Evolutionary conservation across 2,888 invertebrate species (phyloP), one percentile per base, ranked within the genome.

Genomic region (Homarus gammarus): DNA sequence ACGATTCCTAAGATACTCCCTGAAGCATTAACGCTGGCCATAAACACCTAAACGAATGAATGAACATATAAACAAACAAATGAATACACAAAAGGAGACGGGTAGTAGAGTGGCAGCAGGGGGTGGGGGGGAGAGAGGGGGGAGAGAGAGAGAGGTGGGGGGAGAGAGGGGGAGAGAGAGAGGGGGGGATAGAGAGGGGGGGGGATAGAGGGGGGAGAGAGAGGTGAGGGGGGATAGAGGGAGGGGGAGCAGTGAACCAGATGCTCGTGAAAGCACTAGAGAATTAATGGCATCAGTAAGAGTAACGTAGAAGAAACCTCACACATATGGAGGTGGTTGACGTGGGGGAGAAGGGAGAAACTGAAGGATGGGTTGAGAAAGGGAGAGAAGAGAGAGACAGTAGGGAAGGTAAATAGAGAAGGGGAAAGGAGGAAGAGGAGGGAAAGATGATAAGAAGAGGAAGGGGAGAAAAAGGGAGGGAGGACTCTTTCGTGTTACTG

Each of bases 141-240:
- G 38, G 73, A 0, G 18, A 33, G 2, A 27, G 27, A 27, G 27
- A 10, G 27, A 10, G 27, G 78, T 18, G 33, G 44, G 44, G 38
- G 38, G 18, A 33, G 18, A 73, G 56, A 51, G 33, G 31, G 49
- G 78, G 56, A 49, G 77, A 77, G 77, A 77, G 49, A 49, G 49
- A 77, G 77, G n/a, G 27, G 64, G 64, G 38, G 56, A 81, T 38
- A 36, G 61, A 61, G 40, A 38, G n/a, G 38, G 27, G 44, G 18
- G 44, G 10, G 49, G 8, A 33, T n/a, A 70, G 36, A 18, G 36
- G 3, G 2, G 72, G 72, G 38, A 27, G 38, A 27, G 38, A 72
- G 72, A 36, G 18, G 10, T n/a, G 5, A 18, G 5, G 31, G 27
- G 38, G 15, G 38, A 27, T n/a, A 6, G 12, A n/a, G 72, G 5